Base-by-base conservation (phyloP, 2,113 vertebrate genomes). In the Columba janthina region DNA sequence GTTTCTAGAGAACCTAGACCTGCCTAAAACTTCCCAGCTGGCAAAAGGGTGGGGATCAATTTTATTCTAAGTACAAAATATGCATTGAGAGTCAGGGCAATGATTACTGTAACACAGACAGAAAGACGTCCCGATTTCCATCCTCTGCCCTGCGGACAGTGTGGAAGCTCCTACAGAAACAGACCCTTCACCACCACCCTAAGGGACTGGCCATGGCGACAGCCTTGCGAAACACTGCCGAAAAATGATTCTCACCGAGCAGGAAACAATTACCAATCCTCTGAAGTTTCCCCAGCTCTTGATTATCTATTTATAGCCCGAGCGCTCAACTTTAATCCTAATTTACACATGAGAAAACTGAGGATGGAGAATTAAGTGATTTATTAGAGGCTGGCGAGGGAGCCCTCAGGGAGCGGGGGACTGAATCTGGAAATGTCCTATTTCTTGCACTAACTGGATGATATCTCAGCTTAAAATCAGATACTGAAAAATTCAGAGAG, bases 401-500 rank as follows among this genome's bases (percentile, higher is more conserved):
- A 88, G 87, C 54, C 92, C 85, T 73, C 8, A 2, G 81, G 71
- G 81, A 93, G 26, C 3, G 2, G 24, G 70, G 50, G 42, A 56
- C 54, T 75, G 57, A 50, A 42, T 64, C 57, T 85, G 80, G 88
- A 91, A 94, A 90, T 42, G 40, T 6, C 88, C 86, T 24, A 44
- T 62, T 92, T 81, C 86, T 78, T 72, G 24, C 54, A 48, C 54
- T 73, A 72, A 82, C 50, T 44, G 44, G n/a, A 36, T 51, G 90
- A 81, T 75, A 94, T 72, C 81, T 76, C 74, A 70, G 50, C 54
- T 85, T 76, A 50, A 96, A 95, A 94, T 81, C 79, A 93, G 83
- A 57, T 13, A 78, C 61, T 69, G 75, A 57, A 50, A 92, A 89
- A 70, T 87, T 81, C 70, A 78, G 70, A 89, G 56, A 74, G 72